A percentile compares a stretch with the other conserved stretches of the same genome.
These are phyloP conservation scores for Drosophila subpulchrella DNA, from an alignment of 1,140 invertebrate species.

Conservation along the genomic window DNA sequence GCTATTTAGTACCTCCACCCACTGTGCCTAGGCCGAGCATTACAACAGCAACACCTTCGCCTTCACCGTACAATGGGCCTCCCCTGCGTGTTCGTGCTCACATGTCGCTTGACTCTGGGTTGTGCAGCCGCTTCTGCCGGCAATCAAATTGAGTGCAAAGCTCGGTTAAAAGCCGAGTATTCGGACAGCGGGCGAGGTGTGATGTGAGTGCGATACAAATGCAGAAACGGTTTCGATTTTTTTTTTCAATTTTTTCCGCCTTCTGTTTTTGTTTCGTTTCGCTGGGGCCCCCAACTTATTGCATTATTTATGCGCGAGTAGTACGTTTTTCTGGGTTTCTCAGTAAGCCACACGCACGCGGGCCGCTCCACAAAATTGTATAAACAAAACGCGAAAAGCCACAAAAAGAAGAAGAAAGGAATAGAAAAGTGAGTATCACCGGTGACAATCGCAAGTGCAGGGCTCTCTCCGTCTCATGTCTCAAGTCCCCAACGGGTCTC, in stretches of 20 bases:
- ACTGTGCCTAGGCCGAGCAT: constrained; percentile 46
- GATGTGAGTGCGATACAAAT: constrained; percentile 67
- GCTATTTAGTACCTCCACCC: too few species aligned
- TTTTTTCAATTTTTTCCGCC: constrained; percentile 27
- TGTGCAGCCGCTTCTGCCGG: constrained; percentile 9
- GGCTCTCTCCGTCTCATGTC: constrained; percentile 38
- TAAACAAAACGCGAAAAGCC: constrained; percentile 61
- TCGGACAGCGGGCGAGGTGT: constrained; percentile 35
- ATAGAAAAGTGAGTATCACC: constrained; percentile 22
- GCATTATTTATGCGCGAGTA: constrained; percentile 67
- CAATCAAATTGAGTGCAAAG: constrained; percentile 77
- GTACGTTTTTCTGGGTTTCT: constrained; percentile 16
- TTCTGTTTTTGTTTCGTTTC: constrained; percentile 53
- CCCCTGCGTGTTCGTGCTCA: neutral
- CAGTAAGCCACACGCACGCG: constrained; percentile 52
- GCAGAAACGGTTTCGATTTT: constrained; percentile 74
- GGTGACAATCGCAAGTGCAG: constrained; percentile 78
- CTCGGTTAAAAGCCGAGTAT: constrained; percentile 59
- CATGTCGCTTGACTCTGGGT: constrained; percentile 21
- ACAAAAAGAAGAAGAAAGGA: neutral
- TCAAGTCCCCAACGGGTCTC: constrained; percentile 21
- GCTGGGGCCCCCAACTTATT: constrained; percentile 46
- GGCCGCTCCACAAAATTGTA: constrained; percentile 32
- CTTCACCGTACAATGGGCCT: constrained; percentile 38
- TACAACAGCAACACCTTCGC: constrained; percentile 49